These are phyloP conservation scores for Acheta domesticus DNA, from an alignment of 2,888 invertebrate genomes.

Conservation along the genomic window DNA sequence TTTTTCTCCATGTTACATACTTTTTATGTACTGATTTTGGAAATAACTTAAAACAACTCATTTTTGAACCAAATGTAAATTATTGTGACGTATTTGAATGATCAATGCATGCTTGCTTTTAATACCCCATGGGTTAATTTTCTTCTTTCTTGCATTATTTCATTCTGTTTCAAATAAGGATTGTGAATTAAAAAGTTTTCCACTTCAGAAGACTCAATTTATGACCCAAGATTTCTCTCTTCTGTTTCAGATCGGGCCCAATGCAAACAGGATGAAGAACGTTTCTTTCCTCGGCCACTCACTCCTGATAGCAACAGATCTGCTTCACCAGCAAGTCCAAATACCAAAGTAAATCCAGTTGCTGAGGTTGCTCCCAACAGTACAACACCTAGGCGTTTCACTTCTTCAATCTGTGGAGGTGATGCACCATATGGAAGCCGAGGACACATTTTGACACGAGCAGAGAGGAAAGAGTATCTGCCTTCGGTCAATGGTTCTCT, in stretches of 20 bases:
- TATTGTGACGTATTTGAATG: too few relatives aligned
- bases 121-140: too few relatives aligned
- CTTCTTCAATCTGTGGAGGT: slow-evolving; percentile 76
- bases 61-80: too few relatives aligned
- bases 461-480: slow-evolving; percentile 76
- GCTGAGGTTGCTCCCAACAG: background rate
- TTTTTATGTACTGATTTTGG: too few relatives aligned
- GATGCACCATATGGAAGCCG: slow-evolving; percentile 75
- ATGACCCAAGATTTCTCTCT: background rate
- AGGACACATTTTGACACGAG: slow-evolving; percentile 64
- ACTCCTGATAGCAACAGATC: slow-evolving; percentile 32
- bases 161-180: too few relatives aligned
- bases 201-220: too few relatives aligned
- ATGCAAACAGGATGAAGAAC: slow-evolving; percentile 28
- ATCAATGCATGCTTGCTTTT: too few relatives aligned
- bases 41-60: too few relatives aligned
- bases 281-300: slow-evolving; percentile 28
- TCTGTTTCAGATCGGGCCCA: slow-evolving; percentile 31
- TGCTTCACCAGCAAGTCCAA: slow-evolving; percentile 28
- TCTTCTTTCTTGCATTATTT: too few relatives aligned
- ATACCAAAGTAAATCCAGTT: slow-evolving; percentile 3
- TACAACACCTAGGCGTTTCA: slow-evolving; percentile 57
- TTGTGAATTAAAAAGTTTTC: too few relatives aligned
- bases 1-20: too few relatives aligned
- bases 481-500: slow-evolving; percentile 44